Base-by-base conservation (phyloP, 2,888 invertebrate species). In the Leptopilina myrica region DNA sequence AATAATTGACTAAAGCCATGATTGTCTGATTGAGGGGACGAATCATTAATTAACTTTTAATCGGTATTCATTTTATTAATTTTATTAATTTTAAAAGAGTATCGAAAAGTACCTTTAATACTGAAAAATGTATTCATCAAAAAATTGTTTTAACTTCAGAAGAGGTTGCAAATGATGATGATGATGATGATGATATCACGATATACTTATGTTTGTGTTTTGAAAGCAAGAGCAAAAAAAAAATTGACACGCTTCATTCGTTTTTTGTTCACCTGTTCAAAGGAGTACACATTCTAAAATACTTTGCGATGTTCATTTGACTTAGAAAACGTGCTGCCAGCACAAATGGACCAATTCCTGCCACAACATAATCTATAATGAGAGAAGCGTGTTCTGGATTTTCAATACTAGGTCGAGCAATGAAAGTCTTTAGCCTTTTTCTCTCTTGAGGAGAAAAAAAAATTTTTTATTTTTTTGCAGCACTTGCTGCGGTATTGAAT, bases 381-480 rank as follows among this genome's bases (percentile, higher is more conserved):
- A 83, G 79, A 82, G 79, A 82, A 80, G 73, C 80, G 81, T 80
- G 78, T 46, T 66, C 79, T 81, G 82, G 82, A 81, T 83, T 80
- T 80, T 79, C 76, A 79, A 82, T 83, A 83, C 81, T 79, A 76
- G 82, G 76, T 80, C 81, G 80, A 15, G 53, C 73, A 76, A 80
- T 82, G 78, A 46, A 79, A 76, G 62, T 62, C 78, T 76, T 82
- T 40, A 62, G 77, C n/a, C 56, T 76, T 12, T 69, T 64, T 53
- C 40, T 53, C n/a, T 11, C 49, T 53, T 40, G 14, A 73, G 49
- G 33, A 49, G 8, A 73, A 56, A 56, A 62, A 62, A 15, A n/a
- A n/a, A n/a, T n/a, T n/a, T 20, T 62, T 20, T 62, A 4, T 62
- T 7, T 62, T 20, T 62, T 20, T 6, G 20, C 62, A 62, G 2